Evolutionary conservation across 2,797 vertebrate species (phyloP), one percentile per base, ranked within the genome.

Genomic region (Sebastes minor): DNA sequence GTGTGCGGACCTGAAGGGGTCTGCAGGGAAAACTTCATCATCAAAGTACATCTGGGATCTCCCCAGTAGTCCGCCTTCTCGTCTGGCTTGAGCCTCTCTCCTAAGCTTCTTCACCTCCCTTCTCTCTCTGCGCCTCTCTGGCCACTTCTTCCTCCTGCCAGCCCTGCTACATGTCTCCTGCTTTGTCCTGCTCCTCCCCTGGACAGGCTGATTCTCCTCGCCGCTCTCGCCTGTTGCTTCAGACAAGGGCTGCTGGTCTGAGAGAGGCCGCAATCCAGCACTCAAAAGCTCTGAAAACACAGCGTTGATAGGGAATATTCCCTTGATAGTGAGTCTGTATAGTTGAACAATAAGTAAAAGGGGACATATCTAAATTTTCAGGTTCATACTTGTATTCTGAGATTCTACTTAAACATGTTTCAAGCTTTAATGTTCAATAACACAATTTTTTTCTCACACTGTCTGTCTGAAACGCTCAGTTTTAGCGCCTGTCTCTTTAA

Each of bases 71-170:
- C 88, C 90, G 60, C 87, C 89, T 79, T 87, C 89, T 33, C 89
- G 76, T 30, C 77, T 85, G 49, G 89, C 85, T 65, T 92, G 92
- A 72, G 91, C 91, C 55, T 92, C 87, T 71, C 86, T 93, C 82
- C 91, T 92, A 23, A 91, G 87, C 57, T 28, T 91, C 89, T 94
- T 94, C 35, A 92, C 81, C 83, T 92, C 86, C 68, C 76, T 84
- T 57, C 90, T 89, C 78, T 94, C 93, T 76, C 79, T 89, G 53
- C 88, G 79, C 42, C 73, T 90, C 64, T 93, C 91, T 18, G 91
- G 91, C 90, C 91, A 93, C 4, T 84, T 94, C 80, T 91, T 94
- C 68, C 46, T 86, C 76, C 56, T 85, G 71, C 68, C 62, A 27
- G 56, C 27, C 27, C 28, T 72, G 46, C 62, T 62, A 4, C 25